These are phyloP conservation scores for Cephalopterus ornatus DNA, from an alignment of 2,113 vertebrate genomes.

Conservation along the genomic window DNA sequence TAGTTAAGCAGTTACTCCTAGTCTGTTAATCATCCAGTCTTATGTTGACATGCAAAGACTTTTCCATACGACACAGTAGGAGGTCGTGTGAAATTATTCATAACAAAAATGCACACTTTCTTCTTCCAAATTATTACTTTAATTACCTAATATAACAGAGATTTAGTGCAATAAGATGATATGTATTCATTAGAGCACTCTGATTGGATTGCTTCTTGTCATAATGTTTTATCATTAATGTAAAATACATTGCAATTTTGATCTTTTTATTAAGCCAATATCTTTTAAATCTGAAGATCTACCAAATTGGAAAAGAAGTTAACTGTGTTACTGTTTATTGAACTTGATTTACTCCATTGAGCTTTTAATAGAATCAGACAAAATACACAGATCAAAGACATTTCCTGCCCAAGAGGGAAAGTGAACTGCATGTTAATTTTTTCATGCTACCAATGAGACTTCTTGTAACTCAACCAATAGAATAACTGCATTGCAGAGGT, in stretches of 20 bases:
- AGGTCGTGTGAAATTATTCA: neutral
- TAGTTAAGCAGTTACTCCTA: neutral
- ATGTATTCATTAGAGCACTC: slow-evolving; percentile 43
- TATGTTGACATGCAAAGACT: neutral
- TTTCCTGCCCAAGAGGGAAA: slow-evolving; percentile 5
- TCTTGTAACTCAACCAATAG: slow-evolving; percentile 2
- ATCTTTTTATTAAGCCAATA: slow-evolving; percentile 55
- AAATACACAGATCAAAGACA: slow-evolving; percentile 32
- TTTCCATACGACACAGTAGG: neutral
- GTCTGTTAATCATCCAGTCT: neutral
- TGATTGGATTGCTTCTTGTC: slow-evolving; percentile 46
- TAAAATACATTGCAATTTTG: slow-evolving; percentile 37
- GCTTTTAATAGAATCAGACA: slow-evolving; percentile 16
- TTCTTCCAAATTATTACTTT: slow-evolving; percentile 59
- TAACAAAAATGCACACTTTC: slow-evolving; percentile 15
- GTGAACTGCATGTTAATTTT: slow-evolving; percentile 17
- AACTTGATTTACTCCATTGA: slow-evolving; percentile 42
- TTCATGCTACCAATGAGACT: neutral
- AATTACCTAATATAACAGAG: slow-evolving; percentile 39
- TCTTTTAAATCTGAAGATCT: slow-evolving; percentile 30
- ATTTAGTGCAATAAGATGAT: slow-evolving; percentile 31
- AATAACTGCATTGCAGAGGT: neutral
- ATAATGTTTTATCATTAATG: slow-evolving; percentile 14
- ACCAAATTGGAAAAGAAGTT: neutral
- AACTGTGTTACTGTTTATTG: slow-evolving; percentile 31